Evolutionary conservation across 1,140 invertebrate species (phyloP), one percentile per base, ranked within the genome.

Genomic region (Cecropterus lyciades): DNA sequence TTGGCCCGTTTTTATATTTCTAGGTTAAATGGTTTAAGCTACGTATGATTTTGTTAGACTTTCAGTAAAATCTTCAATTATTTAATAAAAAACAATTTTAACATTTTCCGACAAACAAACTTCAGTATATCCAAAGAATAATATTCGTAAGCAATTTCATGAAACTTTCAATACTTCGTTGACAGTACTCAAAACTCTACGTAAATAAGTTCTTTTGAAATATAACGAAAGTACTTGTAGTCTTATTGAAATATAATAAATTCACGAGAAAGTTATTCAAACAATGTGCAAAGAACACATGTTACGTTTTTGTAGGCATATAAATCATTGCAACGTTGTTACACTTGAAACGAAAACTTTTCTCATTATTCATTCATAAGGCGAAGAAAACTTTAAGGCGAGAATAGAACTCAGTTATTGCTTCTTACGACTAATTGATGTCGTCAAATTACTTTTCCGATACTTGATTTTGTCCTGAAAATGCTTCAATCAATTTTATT

Each of bases 311-410:
- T 40, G 13, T 53, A 30, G 8, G 30, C 16, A 0, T 40, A 53
- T 53, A 55, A 55, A 42, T 55, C 13, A 27, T 45, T 20, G 20
- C 40, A 57, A 57, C 27, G 24, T 57, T 27, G 42, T 56, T 17
- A 52, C 51, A 37, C 37, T n/a, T 40, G 52, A 8, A n/a, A 20
- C 15, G 15, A 33, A 17, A 43, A 57, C 17, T 57, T 57, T 57
- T 57, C 40, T 14, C 55, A 27, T 57, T 57, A 57, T 57, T 57
- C 55, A 57, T 57, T 57, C 55, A 57, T 57, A 57, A 57, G 55
- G 16, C 17, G 53, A 56, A 20, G 53, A 16, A 56, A 56, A 56
- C 53, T 56, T 56, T 56, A 20, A 20, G 53, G 37, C 53, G 37
- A 24, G 53, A 56, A 56, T 56, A 43, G 16, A 56, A 56, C 53